A percentile compares a stretch with the other conserved stretches of the same genome.
Evolutionary conservation across 2,797 vertebrate species (phyloP).

Genomic region (Calcarius lapponicus): DNA sequence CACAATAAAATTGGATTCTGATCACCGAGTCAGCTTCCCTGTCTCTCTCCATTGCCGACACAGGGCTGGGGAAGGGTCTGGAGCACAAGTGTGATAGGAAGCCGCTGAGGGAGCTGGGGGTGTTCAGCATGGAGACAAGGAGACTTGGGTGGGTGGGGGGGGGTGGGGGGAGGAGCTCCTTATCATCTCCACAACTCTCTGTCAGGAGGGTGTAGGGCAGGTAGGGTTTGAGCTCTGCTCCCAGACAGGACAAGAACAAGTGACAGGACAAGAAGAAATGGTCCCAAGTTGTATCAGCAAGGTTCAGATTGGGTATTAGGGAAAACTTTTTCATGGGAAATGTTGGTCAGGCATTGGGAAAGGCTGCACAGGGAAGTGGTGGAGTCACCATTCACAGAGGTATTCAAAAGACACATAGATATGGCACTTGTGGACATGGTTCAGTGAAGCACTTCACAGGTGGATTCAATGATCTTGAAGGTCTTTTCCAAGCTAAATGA

Average conservation of each 20-base stretch:
- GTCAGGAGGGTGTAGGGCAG: neutral
- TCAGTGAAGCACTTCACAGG: neutral
- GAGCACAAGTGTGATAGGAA: neutral
- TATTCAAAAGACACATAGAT: neutral
- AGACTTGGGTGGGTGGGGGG: accelerated
- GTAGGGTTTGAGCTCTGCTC: accelerated
- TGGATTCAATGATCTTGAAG: neutral
- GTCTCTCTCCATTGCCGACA: neutral
- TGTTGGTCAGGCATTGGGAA: neutral
- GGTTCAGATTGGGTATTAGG: neutral
- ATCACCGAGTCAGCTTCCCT: too few species aligned
- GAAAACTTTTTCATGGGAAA: neutral
- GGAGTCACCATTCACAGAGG: neutral
- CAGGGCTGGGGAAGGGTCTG: accelerated
- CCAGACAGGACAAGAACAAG: neutral
- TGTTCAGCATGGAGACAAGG: neutral
- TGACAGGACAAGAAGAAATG: neutral
- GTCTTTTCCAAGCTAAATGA: neutral
- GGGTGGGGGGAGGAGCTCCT: neutral
- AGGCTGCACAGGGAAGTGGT: neutral
- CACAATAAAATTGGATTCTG: neutral
- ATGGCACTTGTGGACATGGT: too few species aligned
- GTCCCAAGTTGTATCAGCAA: accelerated
- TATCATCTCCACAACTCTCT: neutral
- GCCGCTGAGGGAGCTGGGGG: neutral